Evolutionary conservation across 2,888 invertebrate genomes (phyloP).

Genomic region (Himalopsyche kuldschensis): DNA sequence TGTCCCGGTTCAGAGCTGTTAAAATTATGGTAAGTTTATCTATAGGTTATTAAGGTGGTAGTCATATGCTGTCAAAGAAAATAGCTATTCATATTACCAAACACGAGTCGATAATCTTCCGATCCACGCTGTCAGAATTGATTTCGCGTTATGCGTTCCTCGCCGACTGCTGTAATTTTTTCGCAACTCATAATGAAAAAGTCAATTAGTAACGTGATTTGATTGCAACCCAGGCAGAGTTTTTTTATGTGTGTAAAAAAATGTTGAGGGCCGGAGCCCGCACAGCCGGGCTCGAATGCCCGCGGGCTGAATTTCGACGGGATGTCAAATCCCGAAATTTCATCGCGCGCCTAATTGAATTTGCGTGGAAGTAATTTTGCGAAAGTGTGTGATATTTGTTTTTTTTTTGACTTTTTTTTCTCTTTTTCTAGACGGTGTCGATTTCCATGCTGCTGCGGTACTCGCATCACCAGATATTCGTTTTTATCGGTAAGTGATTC

Average conservation of each 20-base stretch:
- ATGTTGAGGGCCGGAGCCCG: background rate
- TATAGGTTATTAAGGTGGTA: too few relatives aligned
- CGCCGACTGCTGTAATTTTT: too few relatives aligned
- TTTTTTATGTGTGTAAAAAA: background rate
- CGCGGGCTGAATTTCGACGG: background rate
- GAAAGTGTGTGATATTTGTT: conserved; percentile 19
- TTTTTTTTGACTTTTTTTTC: background rate
- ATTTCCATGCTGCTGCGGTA: conserved; percentile 97
- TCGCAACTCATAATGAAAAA: too few relatives aligned
- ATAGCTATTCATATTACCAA: too few relatives aligned
- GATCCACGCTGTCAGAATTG: too few relatives aligned
- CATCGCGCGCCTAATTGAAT: conserved; percentile 9
- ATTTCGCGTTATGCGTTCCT: too few relatives aligned
- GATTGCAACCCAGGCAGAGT: background rate
- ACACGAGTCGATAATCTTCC: too few relatives aligned
- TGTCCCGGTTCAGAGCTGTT: too few relatives aligned
- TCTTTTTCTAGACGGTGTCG: conserved; percentile 85
- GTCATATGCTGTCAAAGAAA: too few relatives aligned
- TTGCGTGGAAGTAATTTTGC: conserved; percentile 13
- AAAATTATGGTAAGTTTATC: too few relatives aligned
- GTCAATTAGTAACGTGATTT: background rate
- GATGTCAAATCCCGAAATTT: conserved; percentile 16
- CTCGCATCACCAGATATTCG: conserved; percentile 99
- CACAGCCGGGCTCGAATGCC: background rate
- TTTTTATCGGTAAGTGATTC: conserved; percentile 88